Percentiles rank a stretch among this genome's conserved stretches.
Conservation (phyloP, 2,113 vertebrate genomes). For the Montifringilla adamsi region DNA sequence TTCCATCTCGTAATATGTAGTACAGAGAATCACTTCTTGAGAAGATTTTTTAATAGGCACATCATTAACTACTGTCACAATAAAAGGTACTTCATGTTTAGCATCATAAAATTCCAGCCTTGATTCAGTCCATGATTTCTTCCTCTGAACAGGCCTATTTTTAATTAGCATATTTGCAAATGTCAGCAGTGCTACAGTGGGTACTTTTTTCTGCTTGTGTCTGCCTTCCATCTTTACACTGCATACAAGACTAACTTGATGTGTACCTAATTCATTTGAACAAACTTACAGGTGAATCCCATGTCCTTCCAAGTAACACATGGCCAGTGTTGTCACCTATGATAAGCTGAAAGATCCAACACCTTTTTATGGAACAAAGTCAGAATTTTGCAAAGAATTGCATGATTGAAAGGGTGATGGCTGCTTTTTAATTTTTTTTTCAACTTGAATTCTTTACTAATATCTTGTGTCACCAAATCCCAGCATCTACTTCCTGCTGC, state of each 20-base stretch:
- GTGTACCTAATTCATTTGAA: not conserved
- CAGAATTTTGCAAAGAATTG: not conserved
- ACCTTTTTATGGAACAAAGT: not conserved
- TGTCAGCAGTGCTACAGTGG: not conserved
- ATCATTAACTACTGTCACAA: constrained; percentile 18
- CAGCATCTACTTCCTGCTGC: not conserved
- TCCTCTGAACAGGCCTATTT: not conserved
- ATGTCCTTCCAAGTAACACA: not conserved
- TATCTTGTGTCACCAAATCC: not conserved
- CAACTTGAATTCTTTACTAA: not conserved
- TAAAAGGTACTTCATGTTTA: not conserved
- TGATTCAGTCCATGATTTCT: not conserved
- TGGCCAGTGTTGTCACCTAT: not conserved
- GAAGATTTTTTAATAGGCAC: constrained; percentile 29
- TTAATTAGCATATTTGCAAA: constrained; percentile 33
- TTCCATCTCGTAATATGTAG: not conserved
- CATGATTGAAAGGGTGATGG: not conserved
- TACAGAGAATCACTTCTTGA: not conserved
- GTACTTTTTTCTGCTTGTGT: not conserved
- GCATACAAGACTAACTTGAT: not conserved
- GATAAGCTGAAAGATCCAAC: not conserved
- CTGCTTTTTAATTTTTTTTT: not conserved
- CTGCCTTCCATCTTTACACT: not conserved
- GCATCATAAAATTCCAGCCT: not conserved
- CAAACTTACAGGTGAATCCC: not conserved